These are phyloP conservation scores for Dermatemys mawii DNA, from an alignment of 2,113 vertebrate genomes.

Conservation along the genomic window DNA sequence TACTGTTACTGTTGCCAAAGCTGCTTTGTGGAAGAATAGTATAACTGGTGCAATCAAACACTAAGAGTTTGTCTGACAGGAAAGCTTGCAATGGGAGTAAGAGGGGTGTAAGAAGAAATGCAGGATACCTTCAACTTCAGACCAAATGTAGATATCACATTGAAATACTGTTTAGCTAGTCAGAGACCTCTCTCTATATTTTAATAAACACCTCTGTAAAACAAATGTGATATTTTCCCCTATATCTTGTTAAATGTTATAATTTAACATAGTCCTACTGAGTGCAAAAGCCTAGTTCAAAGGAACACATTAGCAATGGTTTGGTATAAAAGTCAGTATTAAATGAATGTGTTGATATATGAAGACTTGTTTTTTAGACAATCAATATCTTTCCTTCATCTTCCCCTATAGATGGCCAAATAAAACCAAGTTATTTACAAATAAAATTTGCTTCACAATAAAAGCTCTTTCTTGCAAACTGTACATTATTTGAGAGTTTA, in stretches of 20 bases:
- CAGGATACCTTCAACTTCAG: not conserved
- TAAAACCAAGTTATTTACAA: accelerated
- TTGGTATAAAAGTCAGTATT: not conserved
- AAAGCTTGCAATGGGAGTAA: not conserved
- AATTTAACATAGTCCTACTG: not conserved
- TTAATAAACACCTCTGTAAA: not conserved
- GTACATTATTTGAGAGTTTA: not conserved
- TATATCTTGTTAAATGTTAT: not conserved
- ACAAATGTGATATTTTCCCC: not conserved
- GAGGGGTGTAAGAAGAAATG: not conserved
- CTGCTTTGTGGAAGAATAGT: accelerated
- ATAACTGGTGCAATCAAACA: not conserved
- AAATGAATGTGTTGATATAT: not conserved
- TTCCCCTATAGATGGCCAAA: not conserved
- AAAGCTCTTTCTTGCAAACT: conserved; percentile 29
- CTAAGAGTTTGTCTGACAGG: accelerated
- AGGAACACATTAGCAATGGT: not conserved
- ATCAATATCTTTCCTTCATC: not conserved
- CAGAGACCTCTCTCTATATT: not conserved
- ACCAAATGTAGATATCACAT: not conserved
- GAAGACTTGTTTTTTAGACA: not conserved
- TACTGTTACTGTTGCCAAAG: not conserved
- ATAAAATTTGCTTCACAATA: not conserved
- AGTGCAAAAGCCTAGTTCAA: not conserved
- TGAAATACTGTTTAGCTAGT: not conserved